Conservation (phyloP, 2,888 invertebrate genomes). For the Subacronicta megacephala region DNA sequence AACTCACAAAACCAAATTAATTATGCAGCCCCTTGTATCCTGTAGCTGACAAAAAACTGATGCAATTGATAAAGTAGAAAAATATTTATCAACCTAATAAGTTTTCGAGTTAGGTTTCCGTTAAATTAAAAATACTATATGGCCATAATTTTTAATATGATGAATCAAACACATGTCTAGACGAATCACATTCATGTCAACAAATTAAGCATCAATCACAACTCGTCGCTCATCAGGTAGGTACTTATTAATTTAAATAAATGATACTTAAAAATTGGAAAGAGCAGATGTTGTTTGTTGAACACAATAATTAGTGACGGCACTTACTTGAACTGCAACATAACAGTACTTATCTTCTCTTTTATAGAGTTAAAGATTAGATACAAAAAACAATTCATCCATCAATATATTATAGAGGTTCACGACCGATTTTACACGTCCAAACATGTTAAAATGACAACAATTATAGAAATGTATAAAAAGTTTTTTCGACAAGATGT, state of each 20-base stretch:
- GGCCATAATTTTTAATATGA: neutral
- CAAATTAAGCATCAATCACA: conserved; percentile 16
- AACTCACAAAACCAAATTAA: too few relatives aligned
- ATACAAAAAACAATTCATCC: conserved; percentile 14
- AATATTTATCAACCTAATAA: too few relatives aligned
- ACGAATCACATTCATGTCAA: conserved; percentile 14
- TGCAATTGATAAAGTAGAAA: neutral
- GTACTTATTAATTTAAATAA: conserved; percentile 19
- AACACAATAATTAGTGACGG: neutral
- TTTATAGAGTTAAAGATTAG: neutral
- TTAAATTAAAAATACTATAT: neutral
- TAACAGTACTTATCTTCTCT: neutral
- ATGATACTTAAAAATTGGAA: conserved; percentile 4
- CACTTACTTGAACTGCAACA: neutral
- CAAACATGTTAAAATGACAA: conserved; percentile 28
- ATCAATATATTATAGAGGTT: conserved; percentile 15
- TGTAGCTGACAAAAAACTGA: neutral
- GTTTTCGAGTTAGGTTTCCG: neutral
- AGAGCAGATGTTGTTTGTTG: conserved; percentile 1
- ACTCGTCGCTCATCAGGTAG: neutral
- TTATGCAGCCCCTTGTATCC: too few relatives aligned
- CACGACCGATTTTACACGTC: conserved; percentile 17
- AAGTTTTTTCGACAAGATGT: too few relatives aligned
- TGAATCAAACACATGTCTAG: conserved; percentile 32
- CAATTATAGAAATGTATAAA: conserved; percentile 15